A percentile compares a stretch with the other conserved stretches of the same genome.
Conservation (phyloP, 2,113 vertebrate species). For the Falco punctatus region DNA sequence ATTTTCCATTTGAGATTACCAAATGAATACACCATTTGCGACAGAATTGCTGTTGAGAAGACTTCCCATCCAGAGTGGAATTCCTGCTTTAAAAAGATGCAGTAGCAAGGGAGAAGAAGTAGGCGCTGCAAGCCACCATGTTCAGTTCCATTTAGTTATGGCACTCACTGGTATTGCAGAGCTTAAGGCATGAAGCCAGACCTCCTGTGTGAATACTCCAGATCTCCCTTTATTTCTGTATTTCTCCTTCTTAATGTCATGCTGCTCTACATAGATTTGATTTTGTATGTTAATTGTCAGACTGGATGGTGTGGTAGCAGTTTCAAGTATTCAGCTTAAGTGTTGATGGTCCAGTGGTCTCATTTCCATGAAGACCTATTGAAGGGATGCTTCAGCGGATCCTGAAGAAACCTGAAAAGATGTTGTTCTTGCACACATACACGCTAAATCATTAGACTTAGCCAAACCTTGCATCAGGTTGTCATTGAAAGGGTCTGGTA, state of each 20-base stretch:
- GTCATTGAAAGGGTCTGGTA: neutral
- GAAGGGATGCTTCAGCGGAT: neutral
- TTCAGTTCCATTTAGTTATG: neutral
- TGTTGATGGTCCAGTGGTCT: accelerated
- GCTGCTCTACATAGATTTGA: neutral
- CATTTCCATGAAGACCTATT: neutral
- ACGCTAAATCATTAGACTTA: neutral
- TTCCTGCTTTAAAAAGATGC: neutral
- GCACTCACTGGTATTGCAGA: neutral
- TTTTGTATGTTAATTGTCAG: neutral
- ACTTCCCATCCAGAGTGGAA: neutral
- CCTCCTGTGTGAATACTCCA: neutral
- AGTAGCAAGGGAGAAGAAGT: neutral
- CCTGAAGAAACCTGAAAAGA: neutral
- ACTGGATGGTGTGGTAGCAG: neutral
- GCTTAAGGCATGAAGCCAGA: neutral
- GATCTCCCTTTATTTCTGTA: neutral
- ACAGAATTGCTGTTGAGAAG: neutral
- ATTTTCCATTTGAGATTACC: neutral
- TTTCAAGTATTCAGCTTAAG: neutral
- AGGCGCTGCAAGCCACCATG: neutral
- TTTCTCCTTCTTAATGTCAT: neutral
- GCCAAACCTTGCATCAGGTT: neutral
- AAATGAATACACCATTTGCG: neutral
- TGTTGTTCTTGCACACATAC: neutral